Evolutionary conservation across 2,113 vertebrate species (phyloP).

Genomic region (Pristiophorus japonicus): DNA sequence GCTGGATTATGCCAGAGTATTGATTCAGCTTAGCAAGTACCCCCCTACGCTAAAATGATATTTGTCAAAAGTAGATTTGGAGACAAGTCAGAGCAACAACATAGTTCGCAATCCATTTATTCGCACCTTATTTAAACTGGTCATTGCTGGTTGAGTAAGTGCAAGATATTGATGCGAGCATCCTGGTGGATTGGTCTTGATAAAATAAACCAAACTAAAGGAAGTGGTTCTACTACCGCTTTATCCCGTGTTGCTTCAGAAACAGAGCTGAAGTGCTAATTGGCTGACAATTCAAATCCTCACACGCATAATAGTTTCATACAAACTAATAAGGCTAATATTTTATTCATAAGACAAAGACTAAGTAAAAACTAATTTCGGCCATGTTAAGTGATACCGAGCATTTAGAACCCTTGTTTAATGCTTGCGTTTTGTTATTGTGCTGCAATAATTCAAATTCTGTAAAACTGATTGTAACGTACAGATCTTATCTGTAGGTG

Average conservation of each 20-base stretch:
- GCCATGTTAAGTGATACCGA: slow-evolving; percentile 9
- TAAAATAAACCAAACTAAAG: not conserved
- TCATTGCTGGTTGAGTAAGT: not conserved
- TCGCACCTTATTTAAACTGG: not conserved
- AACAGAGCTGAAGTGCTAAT: not conserved
- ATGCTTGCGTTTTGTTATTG: slow-evolving; percentile 15
- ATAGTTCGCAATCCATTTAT: not conserved
- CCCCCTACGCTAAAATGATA: not conserved
- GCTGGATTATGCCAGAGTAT: slow-evolving; percentile 11
- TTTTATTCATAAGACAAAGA: slow-evolving; percentile 28
- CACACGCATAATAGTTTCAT: slow-evolving; percentile 9
- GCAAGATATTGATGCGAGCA: not conserved
- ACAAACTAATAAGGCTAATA: slow-evolving; percentile 14
- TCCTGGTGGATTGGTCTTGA: not conserved
- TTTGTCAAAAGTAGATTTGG: not conserved
- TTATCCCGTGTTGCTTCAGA: not conserved
- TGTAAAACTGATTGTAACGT: slow-evolving; percentile 5
- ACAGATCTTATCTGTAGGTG: slow-evolving; percentile 32
- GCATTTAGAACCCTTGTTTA: slow-evolving; percentile 1
- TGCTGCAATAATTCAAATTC: slow-evolving; percentile 16
- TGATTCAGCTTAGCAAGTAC: not conserved
- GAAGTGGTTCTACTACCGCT: not conserved
- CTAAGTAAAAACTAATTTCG: slow-evolving; percentile 20
- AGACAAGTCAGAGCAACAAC: not conserved
- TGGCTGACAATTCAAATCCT: slow-evolving; percentile 28